phyloP scores from a whole-genome alignment of 2,797 vertebrate species.

The Spondyliosoma cantharus region DNA sequence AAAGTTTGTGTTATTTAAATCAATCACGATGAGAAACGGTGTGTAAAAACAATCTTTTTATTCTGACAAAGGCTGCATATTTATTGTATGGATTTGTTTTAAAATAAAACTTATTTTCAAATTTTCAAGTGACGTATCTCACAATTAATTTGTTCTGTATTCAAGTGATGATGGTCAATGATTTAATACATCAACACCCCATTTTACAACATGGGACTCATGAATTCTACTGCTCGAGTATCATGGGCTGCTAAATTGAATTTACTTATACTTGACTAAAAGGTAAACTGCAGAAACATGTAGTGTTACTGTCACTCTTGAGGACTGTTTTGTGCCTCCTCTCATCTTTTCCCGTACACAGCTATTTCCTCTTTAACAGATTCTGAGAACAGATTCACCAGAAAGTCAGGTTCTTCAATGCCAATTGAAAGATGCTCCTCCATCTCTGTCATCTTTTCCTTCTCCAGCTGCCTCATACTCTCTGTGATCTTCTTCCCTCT shows the following conservation, averaged over 20 bases:
- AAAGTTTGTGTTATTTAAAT: constrained; percentile 2
- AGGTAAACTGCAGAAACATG: not conserved
- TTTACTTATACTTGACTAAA: not conserved
- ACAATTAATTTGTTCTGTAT: not conserved
- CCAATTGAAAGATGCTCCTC: constrained; percentile 85
- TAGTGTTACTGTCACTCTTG: not conserved
- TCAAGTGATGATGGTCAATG: not conserved
- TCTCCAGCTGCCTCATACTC: constrained; percentile 87
- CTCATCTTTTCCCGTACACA: constrained; percentile 82
- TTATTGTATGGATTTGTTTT: constrained; percentile 22
- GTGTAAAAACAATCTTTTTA: constrained; percentile 12
- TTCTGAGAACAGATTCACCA: constrained; percentile 86
- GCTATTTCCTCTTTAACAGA: constrained; percentile 87
- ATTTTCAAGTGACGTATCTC: not conserved
- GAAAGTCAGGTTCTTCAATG: constrained; percentile 75
- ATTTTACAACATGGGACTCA: not conserved
- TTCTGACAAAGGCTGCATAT: constrained; percentile 36
- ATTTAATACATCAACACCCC: not conserved
- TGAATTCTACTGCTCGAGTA: not conserved
- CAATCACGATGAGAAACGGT: not conserved
- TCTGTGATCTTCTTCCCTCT: constrained; percentile 85
- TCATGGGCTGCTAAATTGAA: not conserved
- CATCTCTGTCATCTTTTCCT: constrained; percentile 85
- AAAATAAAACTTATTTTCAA: constrained; percentile 30
- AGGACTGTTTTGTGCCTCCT: not conserved